These are phyloP conservation scores for Drosophila azteca DNA, from an alignment of 1,140 invertebrate genomes.

Conservation along the genomic window DNA sequence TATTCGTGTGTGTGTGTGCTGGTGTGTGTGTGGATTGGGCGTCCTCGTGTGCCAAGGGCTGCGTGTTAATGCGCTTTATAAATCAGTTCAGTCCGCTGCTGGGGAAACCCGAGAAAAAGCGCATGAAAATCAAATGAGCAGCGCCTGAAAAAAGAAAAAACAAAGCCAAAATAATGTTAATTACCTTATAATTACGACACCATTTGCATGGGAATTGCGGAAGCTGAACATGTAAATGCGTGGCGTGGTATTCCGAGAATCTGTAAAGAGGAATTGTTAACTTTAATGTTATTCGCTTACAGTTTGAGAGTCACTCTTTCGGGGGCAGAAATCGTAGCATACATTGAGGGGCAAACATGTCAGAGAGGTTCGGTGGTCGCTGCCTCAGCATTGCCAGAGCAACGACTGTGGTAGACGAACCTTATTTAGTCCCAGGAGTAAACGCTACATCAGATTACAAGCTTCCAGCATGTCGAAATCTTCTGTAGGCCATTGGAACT, in stretches of 20 bases:
- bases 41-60: constrained; percentile 37
- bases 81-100: constrained; percentile 62
- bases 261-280: too few species aligned
- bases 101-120: constrained; percentile 15
- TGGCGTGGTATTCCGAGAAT: too few species aligned
- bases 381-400: too few species aligned
- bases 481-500: too few species aligned
- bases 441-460: too few species aligned
- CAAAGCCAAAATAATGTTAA: constrained; percentile 53
- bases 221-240: constrained; percentile 5
- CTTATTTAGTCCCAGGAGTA: too few species aligned
- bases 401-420: too few species aligned
- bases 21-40: constrained; percentile 15
- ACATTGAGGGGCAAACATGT: not conserved
- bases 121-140: constrained; percentile 26
- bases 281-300: too few species aligned
- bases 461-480: too few species aligned
- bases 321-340: not conserved
- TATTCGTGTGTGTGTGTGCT: not conserved
- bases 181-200: constrained; percentile 62
- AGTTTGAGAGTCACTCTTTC: not conserved
- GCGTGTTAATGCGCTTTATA: constrained; percentile 74
- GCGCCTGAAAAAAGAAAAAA: not conserved
- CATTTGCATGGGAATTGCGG: constrained; percentile 33
- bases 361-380: too few species aligned